Evolutionary conservation across 2,797 vertebrate species (phyloP).

Genomic region (Onychomys leucogaster): DNA sequence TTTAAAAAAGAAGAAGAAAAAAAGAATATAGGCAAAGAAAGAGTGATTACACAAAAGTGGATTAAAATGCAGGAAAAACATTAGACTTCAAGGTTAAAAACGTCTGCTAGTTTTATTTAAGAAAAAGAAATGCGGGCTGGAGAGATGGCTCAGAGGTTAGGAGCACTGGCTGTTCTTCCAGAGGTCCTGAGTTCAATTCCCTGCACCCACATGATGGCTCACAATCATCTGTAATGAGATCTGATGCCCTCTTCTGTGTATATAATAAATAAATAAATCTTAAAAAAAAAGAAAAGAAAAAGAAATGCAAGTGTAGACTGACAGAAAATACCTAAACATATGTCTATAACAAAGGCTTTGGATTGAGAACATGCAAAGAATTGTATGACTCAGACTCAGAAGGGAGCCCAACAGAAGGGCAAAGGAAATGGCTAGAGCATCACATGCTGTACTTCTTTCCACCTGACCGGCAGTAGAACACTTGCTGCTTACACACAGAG

Average conservation of each 20-base stretch:
- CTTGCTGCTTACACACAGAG: neutral
- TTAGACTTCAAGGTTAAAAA: neutral
- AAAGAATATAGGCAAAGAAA: neutral
- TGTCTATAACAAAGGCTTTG: neutral
- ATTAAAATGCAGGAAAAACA: neutral
- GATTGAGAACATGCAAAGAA: neutral
- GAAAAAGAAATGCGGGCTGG: neutral
- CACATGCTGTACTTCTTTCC: neutral
- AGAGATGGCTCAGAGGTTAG: too few species aligned
- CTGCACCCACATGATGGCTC: too few species aligned
- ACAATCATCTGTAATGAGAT: too few species aligned
- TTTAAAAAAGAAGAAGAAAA: too few species aligned
- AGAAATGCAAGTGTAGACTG: neutral
- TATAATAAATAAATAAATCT: too few species aligned
- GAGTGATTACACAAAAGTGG: neutral
- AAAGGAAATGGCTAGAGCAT: neutral
- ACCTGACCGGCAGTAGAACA: too few species aligned
- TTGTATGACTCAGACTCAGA: neutral
- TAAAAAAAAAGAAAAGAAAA: too few species aligned
- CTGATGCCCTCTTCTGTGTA: too few species aligned
- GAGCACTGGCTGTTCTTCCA: too few species aligned
- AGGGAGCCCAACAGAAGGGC: neutral
- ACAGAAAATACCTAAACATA: neutral
- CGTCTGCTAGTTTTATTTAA: neutral
- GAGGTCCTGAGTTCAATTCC: too few species aligned